These are phyloP conservation scores for Byasa hedistus DNA, from an alignment of 2,888 invertebrate species.

Conservation along the genomic window DNA sequence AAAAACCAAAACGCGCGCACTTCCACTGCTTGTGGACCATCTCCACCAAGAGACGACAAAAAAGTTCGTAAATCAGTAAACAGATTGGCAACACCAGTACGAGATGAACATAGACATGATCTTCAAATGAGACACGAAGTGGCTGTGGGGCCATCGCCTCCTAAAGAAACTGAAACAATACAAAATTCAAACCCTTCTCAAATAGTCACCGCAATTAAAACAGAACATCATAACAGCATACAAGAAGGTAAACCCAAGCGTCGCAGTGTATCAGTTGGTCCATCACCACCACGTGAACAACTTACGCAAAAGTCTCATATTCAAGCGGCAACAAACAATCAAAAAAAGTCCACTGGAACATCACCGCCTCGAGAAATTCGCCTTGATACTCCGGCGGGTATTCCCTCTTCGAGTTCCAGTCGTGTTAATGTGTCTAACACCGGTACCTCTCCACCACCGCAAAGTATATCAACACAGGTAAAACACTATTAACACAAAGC, in stretches of 20 bases:
- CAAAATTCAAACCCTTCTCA: conserved; percentile 37
- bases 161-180: conserved; percentile 46
- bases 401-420: conserved; percentile 43
- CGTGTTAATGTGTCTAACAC: conserved; percentile 78
- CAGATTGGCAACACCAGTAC: conserved; percentile 71
- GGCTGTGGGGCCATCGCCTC: conserved; percentile 69
- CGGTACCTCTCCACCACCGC: conserved; percentile 92
- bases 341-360: conserved; percentile 76
- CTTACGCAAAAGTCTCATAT: conserved; percentile 32
- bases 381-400: conserved; percentile 38
- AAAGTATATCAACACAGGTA: conserved; percentile 92
- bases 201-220: conserved; percentile 29
- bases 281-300: conserved; percentile 62
- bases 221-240: conserved; percentile 25
- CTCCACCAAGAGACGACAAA: conserved; percentile 77
- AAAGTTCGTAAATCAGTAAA: conserved; percentile 42
- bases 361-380: conserved; percentile 58
- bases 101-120: conserved; percentile 46
- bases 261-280: conserved; percentile 63
- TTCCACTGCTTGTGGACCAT: conserved; percentile 83
- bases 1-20: conserved; percentile 54
- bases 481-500: conserved; percentile 18
- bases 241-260: conserved; percentile 39
- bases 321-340: conserved; percentile 34
- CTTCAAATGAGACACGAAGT: conserved; percentile 56